Evolutionary conservation across 2,888 invertebrate genomes (phyloP).

Genomic region (Rhamnusium bicolor): DNA sequence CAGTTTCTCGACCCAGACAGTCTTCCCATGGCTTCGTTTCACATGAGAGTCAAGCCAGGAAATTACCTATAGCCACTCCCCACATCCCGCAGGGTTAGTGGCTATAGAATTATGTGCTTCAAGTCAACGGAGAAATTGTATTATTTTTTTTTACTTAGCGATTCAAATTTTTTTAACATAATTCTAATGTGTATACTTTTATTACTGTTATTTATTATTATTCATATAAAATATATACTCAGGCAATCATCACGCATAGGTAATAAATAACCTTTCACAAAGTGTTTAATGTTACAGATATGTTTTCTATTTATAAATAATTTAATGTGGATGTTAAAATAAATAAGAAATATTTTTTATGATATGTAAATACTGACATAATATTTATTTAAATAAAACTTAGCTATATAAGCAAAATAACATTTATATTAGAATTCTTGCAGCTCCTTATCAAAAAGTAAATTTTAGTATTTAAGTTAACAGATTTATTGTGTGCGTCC

Average conservation of each 20-base stretch:
- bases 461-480: conserved; percentile 36
- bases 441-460: conserved; percentile 48
- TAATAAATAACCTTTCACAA: conserved; percentile 33
- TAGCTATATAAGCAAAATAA: conserved; percentile 52
- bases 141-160: too few relatives aligned
- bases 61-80: too few relatives aligned
- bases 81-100: too few relatives aligned
- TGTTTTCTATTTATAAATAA: conserved; percentile 34
- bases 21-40: too few relatives aligned
- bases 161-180: too few relatives aligned
- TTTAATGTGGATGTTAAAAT: conserved; percentile 26
- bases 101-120: too few relatives aligned
- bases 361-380: conserved; percentile 49
- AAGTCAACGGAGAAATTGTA: too few relatives aligned
- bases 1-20: too few relatives aligned
- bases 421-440: conserved; percentile 54
- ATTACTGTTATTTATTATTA: background rate
- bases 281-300: conserved; percentile 25
- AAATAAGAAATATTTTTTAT: conserved; percentile 50
- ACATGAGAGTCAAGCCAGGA: too few relatives aligned
- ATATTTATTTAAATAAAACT: conserved; percentile 53
- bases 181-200: too few relatives aligned
- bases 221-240: background rate
- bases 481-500: conserved; percentile 32
- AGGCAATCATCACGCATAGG: background rate